Evolutionary conservation across 2,888 invertebrate species (phyloP).

Genomic region (Hydriomena furcata): DNA sequence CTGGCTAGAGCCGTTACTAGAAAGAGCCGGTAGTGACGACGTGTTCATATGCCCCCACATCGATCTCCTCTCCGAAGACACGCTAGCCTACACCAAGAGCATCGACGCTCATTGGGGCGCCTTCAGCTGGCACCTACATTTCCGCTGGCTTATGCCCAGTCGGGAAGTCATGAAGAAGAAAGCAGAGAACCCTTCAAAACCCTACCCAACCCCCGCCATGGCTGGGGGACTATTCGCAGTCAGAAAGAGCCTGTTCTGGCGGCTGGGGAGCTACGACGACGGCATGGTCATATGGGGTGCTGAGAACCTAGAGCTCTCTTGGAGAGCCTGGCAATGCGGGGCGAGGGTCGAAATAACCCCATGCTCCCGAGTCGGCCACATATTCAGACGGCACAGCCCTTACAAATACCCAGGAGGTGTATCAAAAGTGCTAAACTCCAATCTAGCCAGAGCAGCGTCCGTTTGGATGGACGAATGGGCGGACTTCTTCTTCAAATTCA

Average conservation of each 20-base stretch:
- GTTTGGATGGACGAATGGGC: conserved; percentile 99
- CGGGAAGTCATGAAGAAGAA: conserved; percentile 85
- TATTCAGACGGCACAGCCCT: conserved; percentile 96
- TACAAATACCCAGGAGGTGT: conserved; percentile 98
- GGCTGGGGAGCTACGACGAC: conserved; percentile 90
- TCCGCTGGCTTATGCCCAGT: conserved; percentile 92
- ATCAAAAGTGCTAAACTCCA: conserved; percentile 92
- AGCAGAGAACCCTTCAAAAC: conserved; percentile 85
- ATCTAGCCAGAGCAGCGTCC: conserved; percentile 95
- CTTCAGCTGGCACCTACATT: conserved; percentile 98
- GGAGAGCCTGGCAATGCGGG: conserved; percentile 98
- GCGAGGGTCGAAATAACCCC: conserved; percentile 95
- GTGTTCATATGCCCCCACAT: conserved; percentile 79
- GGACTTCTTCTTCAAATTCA: conserved; percentile 94
- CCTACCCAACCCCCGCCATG: conserved; percentile 94
- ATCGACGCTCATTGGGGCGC: conserved; percentile 99
- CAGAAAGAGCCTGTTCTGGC: conserved; percentile 92
- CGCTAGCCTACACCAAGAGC: conserved; percentile 96
- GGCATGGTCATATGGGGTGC: conserved; percentile 97
- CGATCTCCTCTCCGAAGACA: conserved; percentile 94
- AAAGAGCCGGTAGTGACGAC: conserved; percentile 78
- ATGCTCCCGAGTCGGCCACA: conserved; percentile 96
- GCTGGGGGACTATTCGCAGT: conserved; percentile 97
- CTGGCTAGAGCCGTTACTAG: conserved; percentile 84
- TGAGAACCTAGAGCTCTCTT: conserved; percentile 98